Base-by-base conservation (phyloP, 2,113 vertebrate genomes). In the Limanda limanda region DNA sequence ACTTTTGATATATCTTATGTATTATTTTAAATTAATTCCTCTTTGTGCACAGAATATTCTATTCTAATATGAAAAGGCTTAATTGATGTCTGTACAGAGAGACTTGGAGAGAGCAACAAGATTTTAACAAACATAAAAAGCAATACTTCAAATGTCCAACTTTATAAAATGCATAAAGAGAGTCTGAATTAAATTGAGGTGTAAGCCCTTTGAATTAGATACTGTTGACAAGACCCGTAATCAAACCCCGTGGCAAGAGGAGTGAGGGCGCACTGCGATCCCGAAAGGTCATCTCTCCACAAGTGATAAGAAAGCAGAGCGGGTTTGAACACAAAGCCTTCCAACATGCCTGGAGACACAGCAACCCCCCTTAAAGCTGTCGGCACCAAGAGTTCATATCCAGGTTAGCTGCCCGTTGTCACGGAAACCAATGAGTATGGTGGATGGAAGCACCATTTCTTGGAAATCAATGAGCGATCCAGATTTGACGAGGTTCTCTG, bases 361-460 rank as follows among this genome's bases (percentile, higher is more conserved):
- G 45, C 58, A 40, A 45, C 79, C 27, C 42, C n/a, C 52, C 24
- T 47, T 61, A 84, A 68, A 57, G 68, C 58, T 65, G 54, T n/a
- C 55, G 63, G 56, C 71, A 62, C 13, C 14, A 58, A 70, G 52
- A 79, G 85, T 83, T 90, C 85, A 88, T 48, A 68, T 79, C 52
- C 74, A 87, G 83, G 74, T 83, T 76, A 76, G 56, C 17, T 54
- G 42, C 68, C 42, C 45, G 85, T 84, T 85, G 84, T 81, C 86
- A 88, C 15, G 65, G 78, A 77, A 84, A 92, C 81, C 63, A 73
- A 48, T 40, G 42, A 68, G 31, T 47, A 55, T 54, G 24, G 59
- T 72, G 35, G 18, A 64, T 54, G 18, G 31, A 72, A 62, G 35
- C 52, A n/a, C 20, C 12, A 70, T 79, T 85, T 83, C 55, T 76